Conservation (phyloP, 2,113 vertebrate genomes). For the Rhea americana region DNA sequence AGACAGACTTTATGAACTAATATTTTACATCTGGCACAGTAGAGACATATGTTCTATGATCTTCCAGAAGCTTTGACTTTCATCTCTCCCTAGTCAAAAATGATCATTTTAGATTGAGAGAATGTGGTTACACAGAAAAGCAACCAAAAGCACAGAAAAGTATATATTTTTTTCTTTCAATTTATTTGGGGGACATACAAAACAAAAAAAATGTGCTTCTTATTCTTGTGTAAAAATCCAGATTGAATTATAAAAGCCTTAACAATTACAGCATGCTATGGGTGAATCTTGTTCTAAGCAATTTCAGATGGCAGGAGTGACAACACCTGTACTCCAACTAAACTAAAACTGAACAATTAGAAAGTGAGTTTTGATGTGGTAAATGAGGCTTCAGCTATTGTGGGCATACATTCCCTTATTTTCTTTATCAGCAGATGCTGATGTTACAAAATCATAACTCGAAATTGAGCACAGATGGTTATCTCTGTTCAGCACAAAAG, state of each 20-base stretch:
- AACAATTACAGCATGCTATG: background rate
- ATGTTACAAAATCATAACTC: conserved; percentile 72
- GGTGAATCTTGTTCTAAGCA: background rate
- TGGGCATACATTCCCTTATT: conserved; percentile 65
- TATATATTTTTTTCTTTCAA: background rate
- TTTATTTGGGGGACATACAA: background rate
- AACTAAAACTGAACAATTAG: conserved; percentile 55
- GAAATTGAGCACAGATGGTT: conserved; percentile 75
- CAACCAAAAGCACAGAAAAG: background rate
- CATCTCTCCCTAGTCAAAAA: background rate
- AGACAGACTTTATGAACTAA: conserved; percentile 3
- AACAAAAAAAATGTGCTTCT: background rate
- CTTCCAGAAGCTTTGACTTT: conserved; percentile 30
- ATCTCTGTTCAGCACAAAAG: conserved; percentile 56
- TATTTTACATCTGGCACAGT: conserved; percentile 10
- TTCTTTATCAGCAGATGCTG: conserved; percentile 78
- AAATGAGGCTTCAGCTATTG: conserved; percentile 68
- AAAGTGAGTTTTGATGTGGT: conserved; percentile 56
- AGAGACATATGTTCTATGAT: background rate
- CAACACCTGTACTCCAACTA: conserved; percentile 31
- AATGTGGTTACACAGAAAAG: background rate
- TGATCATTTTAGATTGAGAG: background rate
- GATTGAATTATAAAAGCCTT: background rate
- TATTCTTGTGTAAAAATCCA: background rate
- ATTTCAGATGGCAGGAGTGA: background rate